Evolutionary conservation across 1,140 invertebrate species (phyloP).

Genomic region (Cepaea nemoralis): DNA sequence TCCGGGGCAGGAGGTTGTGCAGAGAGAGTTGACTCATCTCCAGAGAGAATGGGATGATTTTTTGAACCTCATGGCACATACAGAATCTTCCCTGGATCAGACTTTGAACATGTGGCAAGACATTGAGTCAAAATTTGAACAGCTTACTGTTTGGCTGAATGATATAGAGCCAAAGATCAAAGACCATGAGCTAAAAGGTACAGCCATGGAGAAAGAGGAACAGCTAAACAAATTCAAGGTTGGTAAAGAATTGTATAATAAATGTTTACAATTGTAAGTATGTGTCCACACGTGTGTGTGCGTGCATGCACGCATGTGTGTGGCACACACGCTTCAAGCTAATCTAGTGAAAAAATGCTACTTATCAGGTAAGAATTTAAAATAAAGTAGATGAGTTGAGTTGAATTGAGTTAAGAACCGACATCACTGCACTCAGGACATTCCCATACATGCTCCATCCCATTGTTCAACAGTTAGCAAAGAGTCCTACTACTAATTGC

Average conservation of each 20-base stretch:
- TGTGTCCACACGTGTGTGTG: no score
- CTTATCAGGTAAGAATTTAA: no score
- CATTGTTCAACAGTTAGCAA: no score
- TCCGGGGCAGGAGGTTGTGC: constrained; percentile 76
- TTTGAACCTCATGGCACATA: constrained; percentile 61
- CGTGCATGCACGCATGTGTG: no score
- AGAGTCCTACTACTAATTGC: no score
- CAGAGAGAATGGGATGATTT: constrained; percentile 76
- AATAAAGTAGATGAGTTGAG: no score
- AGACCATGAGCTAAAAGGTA: constrained; percentile 86
- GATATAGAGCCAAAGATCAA: constrained; percentile 85
- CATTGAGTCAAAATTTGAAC: constrained; percentile 86
- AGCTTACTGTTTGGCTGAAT: constrained; percentile 87
- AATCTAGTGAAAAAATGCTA: no score
- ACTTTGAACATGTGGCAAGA: constrained; percentile 87
- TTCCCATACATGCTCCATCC: no score
- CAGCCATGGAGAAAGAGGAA: constrained; percentile 83
- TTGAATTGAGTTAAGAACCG: no score
- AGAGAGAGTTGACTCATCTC: constrained; percentile 80
- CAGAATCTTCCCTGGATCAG: constrained; percentile 76
- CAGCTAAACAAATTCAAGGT: constrained; percentile 82
- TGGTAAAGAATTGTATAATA: constrained; percentile 24
- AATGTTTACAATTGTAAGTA: no score
- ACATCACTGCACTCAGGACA: no score
- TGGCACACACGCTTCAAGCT: no score